phyloP scores from a whole-genome alignment of 2,797 vertebrate genomes.

The Alosa sapidissima region DNA sequence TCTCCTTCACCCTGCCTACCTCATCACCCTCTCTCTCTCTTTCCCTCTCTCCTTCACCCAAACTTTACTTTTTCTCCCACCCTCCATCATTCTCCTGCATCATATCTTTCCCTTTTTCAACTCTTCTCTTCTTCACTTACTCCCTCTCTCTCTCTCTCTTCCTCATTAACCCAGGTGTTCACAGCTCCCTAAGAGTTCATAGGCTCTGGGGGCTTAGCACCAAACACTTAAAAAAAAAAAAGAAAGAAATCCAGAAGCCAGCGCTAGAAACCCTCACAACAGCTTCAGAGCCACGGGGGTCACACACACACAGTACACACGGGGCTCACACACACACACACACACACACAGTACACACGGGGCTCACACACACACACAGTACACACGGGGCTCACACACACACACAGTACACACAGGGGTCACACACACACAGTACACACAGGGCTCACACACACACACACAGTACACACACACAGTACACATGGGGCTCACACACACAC shows the following conservation, averaged over 20 bases:
- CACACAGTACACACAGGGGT: no score
- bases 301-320: no score
- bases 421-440: not conserved
- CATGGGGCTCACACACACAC: no score
- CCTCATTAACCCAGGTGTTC: constrained; percentile 75
- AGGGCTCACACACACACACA: not conserved
- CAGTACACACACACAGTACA: not conserved
- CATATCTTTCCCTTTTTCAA: not conserved
- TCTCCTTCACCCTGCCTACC: not conserved
- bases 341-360: no score
- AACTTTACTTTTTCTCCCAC: not conserved
- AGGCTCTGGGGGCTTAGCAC: not conserved
- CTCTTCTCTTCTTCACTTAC: not conserved
- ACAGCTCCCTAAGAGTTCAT: constrained; percentile 34
- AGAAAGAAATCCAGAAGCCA: not conserved
- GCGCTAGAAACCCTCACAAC: not conserved
- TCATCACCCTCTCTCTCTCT: not conserved
- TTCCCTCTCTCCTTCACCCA: constrained; percentile 21
- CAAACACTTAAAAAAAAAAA: not conserved
- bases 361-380: no score
- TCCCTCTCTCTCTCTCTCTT: not conserved
- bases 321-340: no score
- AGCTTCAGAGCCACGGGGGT: not conserved
- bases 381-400: no score
- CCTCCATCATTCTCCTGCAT: not conserved